A percentile compares a stretch with the other conserved stretches of the same genome.
phyloP scores from a whole-genome alignment of 2,888 invertebrate genomes.

The Philaethria dido region DNA sequence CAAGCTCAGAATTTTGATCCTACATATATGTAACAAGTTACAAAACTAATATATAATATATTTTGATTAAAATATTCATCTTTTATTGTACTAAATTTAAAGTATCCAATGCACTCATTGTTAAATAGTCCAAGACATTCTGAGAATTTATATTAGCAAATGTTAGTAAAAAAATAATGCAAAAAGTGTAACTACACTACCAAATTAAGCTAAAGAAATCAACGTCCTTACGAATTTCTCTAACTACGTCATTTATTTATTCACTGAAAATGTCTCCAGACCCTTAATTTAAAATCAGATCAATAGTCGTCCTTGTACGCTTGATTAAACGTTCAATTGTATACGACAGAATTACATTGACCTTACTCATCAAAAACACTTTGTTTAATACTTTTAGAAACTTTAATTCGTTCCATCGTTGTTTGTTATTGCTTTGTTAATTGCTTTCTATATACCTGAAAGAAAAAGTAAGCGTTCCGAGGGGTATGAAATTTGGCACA shows the following conservation, averaged over 20 bases:
- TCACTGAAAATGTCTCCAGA: not conserved
- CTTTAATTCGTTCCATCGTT: no score
- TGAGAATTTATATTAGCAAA: not conserved
- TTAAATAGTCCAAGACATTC: not conserved
- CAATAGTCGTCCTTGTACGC: slow-evolving; percentile 13
- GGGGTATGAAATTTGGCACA: no score
- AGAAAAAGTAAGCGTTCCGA: no score
- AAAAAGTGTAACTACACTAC: no score
- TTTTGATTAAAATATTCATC: no score
- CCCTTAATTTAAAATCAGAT: slow-evolving; percentile 16
- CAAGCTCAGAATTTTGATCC: no score
- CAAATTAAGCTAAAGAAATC: not conserved
- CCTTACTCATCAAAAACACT: slow-evolving; percentile 5
- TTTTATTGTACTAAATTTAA: no score
- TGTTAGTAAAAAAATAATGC: not conserved
- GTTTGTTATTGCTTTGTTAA: no score
- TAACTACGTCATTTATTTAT: not conserved
- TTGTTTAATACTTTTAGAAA: not conserved
- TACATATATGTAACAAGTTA: no score
- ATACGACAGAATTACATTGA: slow-evolving; percentile 14
- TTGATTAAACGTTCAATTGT: slow-evolving; percentile 14
- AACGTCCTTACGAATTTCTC: not conserved
- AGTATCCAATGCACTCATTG: no score
- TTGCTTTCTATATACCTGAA: no score
- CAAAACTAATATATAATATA: no score